Evolutionary conservation across 2,797 vertebrate genomes (phyloP).

Genomic region (Oryzias dopingdopingensis): DNA sequence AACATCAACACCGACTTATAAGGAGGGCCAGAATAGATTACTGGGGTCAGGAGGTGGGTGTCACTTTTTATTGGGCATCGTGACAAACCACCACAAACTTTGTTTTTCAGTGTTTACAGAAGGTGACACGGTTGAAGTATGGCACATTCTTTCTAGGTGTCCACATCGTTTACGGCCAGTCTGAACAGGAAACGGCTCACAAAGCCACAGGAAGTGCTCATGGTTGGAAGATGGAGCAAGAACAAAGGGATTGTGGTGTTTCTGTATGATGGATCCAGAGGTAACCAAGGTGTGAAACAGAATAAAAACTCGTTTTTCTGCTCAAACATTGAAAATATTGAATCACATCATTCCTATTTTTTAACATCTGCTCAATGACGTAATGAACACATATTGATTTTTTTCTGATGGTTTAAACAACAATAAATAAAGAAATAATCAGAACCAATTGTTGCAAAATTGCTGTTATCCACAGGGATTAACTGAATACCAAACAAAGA

Average conservation of each 20-base stretch:
- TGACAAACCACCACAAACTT: conserved; percentile 61
- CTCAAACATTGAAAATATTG: too few species aligned
- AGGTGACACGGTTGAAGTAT: conserved; percentile 39
- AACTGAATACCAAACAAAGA: too few species aligned
- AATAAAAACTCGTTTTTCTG: too few species aligned
- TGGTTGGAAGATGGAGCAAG: conserved; percentile 28
- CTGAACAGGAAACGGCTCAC: conserved; percentile 57
- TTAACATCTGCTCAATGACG: too few species aligned
- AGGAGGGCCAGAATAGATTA: conserved; percentile 66
- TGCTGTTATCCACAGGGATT: too few species aligned
- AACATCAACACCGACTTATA: conserved; percentile 80
- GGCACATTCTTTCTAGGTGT: conserved; percentile 41
- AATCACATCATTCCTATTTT: too few species aligned
- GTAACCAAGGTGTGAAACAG: too few species aligned
- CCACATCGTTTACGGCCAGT: conserved; percentile 12
- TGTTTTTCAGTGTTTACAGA: conserved; percentile 55
- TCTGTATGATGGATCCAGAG: too few species aligned
- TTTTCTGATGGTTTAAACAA: too few species aligned
- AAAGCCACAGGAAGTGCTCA: conserved; percentile 53
- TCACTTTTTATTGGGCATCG: conserved; percentile 38
- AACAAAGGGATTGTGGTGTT: background rate
- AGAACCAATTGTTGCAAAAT: too few species aligned
- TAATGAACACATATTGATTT: too few species aligned
- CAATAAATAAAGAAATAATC: too few species aligned
- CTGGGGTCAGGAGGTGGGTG: conserved; percentile 25